A percentile compares a stretch with the other conserved stretches of the same genome.
Evolutionary conservation across 2,797 vertebrate species (phyloP).

Genomic region (Liasis olivaceus): DNA sequence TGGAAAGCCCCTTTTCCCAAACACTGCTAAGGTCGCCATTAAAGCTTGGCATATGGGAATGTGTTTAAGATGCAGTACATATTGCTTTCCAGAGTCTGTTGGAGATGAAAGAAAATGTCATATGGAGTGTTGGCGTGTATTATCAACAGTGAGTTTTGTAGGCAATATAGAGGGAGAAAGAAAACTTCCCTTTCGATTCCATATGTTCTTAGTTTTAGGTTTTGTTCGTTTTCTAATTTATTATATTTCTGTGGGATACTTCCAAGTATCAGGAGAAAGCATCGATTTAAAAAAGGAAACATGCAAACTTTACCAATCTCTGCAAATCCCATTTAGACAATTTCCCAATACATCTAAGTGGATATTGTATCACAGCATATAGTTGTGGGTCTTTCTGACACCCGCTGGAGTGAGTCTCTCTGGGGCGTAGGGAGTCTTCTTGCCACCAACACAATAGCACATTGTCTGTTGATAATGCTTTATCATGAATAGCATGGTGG

Average conservation of each 20-base stretch:
- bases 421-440: no score
- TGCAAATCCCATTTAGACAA: no score
- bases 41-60: conserved; percentile 28
- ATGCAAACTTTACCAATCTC: not conserved
- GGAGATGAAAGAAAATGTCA: conserved; percentile 26
- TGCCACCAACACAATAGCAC: no score
- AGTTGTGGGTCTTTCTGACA: no score
- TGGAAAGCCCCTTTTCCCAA: not conserved
- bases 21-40: conserved; percentile 27
- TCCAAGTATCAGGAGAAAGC: not conserved
- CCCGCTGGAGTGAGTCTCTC: no score
- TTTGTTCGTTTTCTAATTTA: conserved; percentile 17
- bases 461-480: no score
- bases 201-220: conserved; percentile 29
- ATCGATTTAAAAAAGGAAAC: not conserved
- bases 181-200: conserved; percentile 26
- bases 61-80: conserved; percentile 39
- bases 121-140: conserved; percentile 40
- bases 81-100: conserved; percentile 35
- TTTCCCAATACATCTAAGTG: no score
- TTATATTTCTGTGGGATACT: not conserved
- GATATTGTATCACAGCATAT: no score
- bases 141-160: conserved; percentile 25
- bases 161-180: conserved; percentile 27
- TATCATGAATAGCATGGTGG: no score